Evolutionary conservation across 2,888 invertebrate genomes (phyloP).

Genomic region (Amorpha juglandis): DNA sequence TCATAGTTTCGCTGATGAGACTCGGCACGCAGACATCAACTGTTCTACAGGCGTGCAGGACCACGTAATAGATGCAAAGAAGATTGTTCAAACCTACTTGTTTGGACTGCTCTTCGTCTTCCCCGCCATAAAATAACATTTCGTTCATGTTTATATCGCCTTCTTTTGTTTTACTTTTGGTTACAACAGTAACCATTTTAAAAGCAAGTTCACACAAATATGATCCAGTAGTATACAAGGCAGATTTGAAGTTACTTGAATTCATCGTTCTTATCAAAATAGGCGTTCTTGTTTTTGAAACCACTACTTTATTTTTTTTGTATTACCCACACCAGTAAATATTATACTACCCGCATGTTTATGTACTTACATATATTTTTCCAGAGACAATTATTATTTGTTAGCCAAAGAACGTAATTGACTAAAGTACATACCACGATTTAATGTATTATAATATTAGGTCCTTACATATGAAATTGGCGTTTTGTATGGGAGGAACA

Average conservation of each 20-base stretch:
- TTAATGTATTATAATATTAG: no score
- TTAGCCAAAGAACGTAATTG: no score
- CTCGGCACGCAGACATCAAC: conserved; percentile 66
- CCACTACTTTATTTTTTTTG: neutral
- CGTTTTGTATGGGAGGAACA: no score
- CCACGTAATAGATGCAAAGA: conserved; percentile 59
- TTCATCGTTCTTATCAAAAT: neutral
- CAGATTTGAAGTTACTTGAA: neutral
- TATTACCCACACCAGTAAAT: neutral
- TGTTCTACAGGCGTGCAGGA: conserved; percentile 55
- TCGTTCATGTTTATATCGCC: conserved; percentile 53
- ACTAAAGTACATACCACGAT: no score
- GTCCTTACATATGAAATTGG: no score
- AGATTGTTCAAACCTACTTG: conserved; percentile 61
- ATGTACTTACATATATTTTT: no score
- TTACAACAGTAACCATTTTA: conserved; percentile 26
- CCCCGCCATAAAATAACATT: conserved; percentile 62
- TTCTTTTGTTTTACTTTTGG: conserved; percentile 34
- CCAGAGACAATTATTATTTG: no score
- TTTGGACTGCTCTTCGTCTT: conserved; percentile 47
- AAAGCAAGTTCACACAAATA: neutral
- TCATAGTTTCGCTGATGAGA: conserved; percentile 56
- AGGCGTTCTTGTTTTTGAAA: neutral
- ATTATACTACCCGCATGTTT: neutral
- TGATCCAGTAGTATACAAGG: neutral